These are phyloP conservation scores for Drosophila rhopaloa DNA, from an alignment of 1,140 invertebrate species.

Conservation along the genomic window DNA sequence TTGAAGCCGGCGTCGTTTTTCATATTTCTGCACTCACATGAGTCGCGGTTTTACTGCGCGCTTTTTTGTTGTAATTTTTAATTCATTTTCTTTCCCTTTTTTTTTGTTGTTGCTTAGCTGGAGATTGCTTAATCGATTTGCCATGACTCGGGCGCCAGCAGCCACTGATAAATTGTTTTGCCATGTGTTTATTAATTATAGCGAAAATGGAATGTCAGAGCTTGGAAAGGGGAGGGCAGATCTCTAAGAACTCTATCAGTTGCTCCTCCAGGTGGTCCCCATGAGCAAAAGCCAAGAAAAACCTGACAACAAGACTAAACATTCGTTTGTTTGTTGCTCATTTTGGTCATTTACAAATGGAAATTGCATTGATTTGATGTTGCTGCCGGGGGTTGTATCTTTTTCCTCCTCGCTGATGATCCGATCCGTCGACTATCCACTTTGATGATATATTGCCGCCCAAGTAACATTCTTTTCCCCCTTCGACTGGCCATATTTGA, in stretches of 20 bases:
- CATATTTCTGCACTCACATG: slow-evolving; percentile 70
- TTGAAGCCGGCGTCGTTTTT: slow-evolving; percentile 72
- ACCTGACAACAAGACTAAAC: slow-evolving; percentile 21
- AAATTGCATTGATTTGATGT: slow-evolving; percentile 79
- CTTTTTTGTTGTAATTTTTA: slow-evolving; percentile 59
- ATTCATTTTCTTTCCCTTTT: slow-evolving; percentile 57
- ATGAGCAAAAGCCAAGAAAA: slow-evolving; percentile 8
- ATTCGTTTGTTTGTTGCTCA: slow-evolving; percentile 43
- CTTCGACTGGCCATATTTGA: slow-evolving; percentile 69
- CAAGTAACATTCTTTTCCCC: slow-evolving; percentile 38
- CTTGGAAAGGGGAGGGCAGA: slow-evolving; percentile 3
- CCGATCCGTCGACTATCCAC: slow-evolving; percentile 57
- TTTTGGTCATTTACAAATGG: slow-evolving; percentile 83
- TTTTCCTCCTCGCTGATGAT: slow-evolving; percentile 29
- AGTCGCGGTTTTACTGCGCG: slow-evolving; percentile 32
- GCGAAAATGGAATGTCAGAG: slow-evolving; percentile 71
- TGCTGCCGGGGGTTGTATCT: slow-evolving; percentile 27
- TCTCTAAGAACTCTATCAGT: slow-evolving; percentile 43
- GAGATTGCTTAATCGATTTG: slow-evolving; percentile 83
- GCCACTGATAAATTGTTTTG: slow-evolving; percentile 74
- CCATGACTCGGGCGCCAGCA: slow-evolving; percentile 56
- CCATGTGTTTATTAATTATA: slow-evolving; percentile 83
- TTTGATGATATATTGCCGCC: slow-evolving; percentile 80
- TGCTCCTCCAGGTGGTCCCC: slow-evolving; percentile 69
- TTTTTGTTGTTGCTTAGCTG: slow-evolving; percentile 10